Evolutionary conservation across 2,797 vertebrate genomes (phyloP).

Genomic region (Ibycter americanus): DNA sequence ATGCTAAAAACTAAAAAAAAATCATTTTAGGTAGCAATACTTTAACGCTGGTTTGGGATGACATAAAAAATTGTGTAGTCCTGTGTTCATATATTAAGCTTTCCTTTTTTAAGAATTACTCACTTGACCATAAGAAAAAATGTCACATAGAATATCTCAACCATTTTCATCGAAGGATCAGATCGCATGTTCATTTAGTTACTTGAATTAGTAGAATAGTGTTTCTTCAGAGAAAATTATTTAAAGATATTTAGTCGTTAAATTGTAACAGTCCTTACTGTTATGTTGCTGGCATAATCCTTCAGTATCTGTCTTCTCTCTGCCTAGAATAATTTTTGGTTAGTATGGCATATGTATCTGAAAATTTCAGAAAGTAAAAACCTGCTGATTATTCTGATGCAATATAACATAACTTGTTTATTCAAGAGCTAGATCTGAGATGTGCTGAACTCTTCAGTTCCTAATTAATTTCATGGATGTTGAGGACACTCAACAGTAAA

Average conservation of each 20-base stretch:
- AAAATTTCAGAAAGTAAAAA: background rate
- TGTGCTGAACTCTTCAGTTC: background rate
- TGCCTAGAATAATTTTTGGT: background rate
- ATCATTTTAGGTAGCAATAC: background rate
- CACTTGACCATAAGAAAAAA: background rate
- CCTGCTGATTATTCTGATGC: background rate
- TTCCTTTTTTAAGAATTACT: background rate
- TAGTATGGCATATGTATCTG: background rate
- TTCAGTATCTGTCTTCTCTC: background rate
- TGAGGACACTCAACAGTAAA: background rate
- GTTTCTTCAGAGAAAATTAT: background rate
- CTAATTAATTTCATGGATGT: background rate
- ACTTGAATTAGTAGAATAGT: background rate
- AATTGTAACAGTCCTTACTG: background rate
- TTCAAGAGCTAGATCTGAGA: background rate
- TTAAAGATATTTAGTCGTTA: background rate
- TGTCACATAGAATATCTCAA: background rate
- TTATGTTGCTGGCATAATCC: background rate
- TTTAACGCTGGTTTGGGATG: background rate
- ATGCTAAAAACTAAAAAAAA: no score
- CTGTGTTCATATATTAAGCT: background rate
- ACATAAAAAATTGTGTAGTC: background rate
- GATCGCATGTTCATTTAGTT: background rate
- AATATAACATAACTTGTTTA: background rate
- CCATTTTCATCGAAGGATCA: background rate